Evolutionary conservation across 2,797 vertebrate genomes (phyloP).

Genomic region (Schizopygopsis malacanthus): DNA sequence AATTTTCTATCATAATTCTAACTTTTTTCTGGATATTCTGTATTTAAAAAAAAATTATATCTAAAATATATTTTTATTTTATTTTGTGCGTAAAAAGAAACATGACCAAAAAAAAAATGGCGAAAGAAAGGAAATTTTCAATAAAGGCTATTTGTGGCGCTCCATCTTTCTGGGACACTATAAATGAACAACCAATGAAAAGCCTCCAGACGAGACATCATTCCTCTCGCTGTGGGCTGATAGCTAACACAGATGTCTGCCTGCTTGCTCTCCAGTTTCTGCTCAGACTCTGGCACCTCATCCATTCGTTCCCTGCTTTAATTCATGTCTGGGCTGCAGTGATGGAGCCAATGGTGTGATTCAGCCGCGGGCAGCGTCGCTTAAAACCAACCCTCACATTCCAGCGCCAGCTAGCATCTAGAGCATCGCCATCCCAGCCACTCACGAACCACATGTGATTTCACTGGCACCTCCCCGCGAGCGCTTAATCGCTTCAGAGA

Average conservation of each 20-base stretch:
- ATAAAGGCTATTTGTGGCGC: background rate
- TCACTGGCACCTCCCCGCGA: background rate
- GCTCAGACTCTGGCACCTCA: constrained; percentile 46
- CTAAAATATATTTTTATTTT: too few relatives aligned
- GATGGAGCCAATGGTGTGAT: constrained; percentile 53
- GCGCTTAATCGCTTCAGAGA: background rate
- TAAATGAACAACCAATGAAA: background rate
- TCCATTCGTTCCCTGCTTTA: constrained; percentile 60
- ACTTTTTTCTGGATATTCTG: too few relatives aligned
- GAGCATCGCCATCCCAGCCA: background rate
- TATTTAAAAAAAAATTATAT: too few relatives aligned
- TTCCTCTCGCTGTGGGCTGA: background rate
- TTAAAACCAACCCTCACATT: constrained; percentile 51
- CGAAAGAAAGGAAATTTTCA: background rate
- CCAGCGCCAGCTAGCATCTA: too few relatives aligned
- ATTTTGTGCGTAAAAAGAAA: background rate
- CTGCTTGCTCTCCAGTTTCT: background rate
- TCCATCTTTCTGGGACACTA: background rate
- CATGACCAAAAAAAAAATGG: background rate
- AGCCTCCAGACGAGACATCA: background rate
- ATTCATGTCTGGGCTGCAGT: constrained; percentile 69
- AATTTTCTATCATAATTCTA: too few relatives aligned
- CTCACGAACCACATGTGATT: background rate
- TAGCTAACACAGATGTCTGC: background rate
- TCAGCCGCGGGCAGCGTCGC: constrained; percentile 69